Percentiles rank a stretch among this genome's conserved stretches.
Conservation (phyloP, 2,797 vertebrate genomes). For the Enteromius afrohamiltoni region DNA sequence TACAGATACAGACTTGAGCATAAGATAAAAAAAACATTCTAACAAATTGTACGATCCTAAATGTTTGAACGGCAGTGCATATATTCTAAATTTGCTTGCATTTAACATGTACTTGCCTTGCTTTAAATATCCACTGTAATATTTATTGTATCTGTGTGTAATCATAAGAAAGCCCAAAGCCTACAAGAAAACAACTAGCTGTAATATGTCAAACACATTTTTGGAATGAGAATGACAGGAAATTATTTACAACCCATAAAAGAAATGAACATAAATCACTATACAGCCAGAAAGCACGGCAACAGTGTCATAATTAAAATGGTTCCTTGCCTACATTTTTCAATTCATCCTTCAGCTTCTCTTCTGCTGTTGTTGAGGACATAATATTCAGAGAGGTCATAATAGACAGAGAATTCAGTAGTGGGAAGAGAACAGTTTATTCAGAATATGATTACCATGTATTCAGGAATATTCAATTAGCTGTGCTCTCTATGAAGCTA, state of each 20-base stretch:
- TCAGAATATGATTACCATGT: conserved; percentile 11
- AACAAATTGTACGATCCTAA: neutral
- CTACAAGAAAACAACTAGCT: neutral
- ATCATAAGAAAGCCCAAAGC: neutral
- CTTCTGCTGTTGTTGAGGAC: conserved; percentile 7
- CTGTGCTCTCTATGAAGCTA: neutral
- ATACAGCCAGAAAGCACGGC: neutral
- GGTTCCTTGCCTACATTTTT: conserved; percentile 12
- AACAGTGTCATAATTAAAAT: conserved; percentile 13
- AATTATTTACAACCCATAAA: conserved; percentile 23
- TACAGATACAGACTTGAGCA: neutral
- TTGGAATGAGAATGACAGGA: neutral
- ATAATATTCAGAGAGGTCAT: neutral
- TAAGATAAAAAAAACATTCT: neutral
- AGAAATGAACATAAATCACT: conserved; percentile 2
- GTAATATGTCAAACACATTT: conserved; percentile 10
- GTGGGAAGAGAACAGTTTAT: conserved; percentile 3
- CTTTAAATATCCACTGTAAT: neutral
- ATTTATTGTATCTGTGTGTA: neutral
- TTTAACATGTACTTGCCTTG: neutral
- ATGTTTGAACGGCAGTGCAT: neutral
- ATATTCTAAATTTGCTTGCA: neutral
- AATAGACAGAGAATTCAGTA: neutral
- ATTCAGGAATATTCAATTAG: conserved; percentile 6
- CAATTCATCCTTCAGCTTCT: conserved; percentile 10